Evolutionary conservation across 2,113 vertebrate species (phyloP), one percentile per base, ranked within the genome.

Genomic region (Nipponia nippon): DNA sequence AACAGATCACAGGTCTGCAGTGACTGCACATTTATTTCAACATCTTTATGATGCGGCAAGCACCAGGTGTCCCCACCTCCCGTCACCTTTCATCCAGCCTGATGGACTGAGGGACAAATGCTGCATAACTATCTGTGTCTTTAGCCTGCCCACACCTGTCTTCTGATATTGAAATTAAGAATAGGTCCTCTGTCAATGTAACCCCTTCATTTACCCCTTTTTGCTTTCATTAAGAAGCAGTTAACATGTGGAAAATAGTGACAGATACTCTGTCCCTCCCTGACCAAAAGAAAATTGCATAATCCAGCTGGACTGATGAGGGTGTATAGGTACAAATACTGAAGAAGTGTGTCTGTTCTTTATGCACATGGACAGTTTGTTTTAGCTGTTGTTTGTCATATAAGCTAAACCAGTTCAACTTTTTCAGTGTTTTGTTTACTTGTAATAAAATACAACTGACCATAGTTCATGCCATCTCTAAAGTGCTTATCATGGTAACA

Each of bases 101-200:
- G 42, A 25, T 67, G 21, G 52, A 40, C 23, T 32, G 49, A 80
- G 22, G 22, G 8, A 53, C 16, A 58, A 36, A 44, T 44, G 38
- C 36, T 86, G 21, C 21, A 1, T 30, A 40, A 38, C 8, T 63
- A 0, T 13, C 20, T 1, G 0, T 50, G 26, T 38, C 49, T 27
- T 34, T 69, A 75, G 34, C 25, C 62, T 70, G 26, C 30, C 23
- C 21, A 3, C 34, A n/a, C 9, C 3, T 36, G 14, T 89, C 52
- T 72, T 72, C 62, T 76, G 38, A 34, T 46, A 42, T 1, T 40
- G 69, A 77, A 80, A 50, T 69, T 34, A 56, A 32, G 59, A 78
- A 5, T 49, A 36, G 7, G 10, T 83, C 21, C 16, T 67, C 32
- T 75, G 18, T 36, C 87, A 65, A 0, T 29, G 15, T 55, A 56